A percentile compares a stretch with the other conserved stretches of the same genome.
phyloP scores from a whole-genome alignment of 2,888 invertebrate genomes.

The Crepidodera aurea region DNA sequence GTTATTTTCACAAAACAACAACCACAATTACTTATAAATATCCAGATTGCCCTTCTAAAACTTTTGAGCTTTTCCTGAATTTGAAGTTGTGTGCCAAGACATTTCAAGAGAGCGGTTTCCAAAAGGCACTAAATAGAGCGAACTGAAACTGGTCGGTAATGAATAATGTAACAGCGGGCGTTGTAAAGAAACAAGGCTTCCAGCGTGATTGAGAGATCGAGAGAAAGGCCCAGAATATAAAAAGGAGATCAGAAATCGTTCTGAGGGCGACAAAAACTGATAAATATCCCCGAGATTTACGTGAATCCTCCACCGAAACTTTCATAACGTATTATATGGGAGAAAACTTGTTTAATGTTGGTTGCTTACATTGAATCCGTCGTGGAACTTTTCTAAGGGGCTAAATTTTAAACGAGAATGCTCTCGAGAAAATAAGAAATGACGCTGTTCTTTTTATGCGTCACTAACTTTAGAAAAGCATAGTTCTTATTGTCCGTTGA shows the following conservation, averaged over 20 bases:
- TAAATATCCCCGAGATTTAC: constrained; percentile 61
- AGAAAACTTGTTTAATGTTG: constrained; percentile 48
- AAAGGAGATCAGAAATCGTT: constrained; percentile 64
- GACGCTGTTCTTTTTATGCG: no score
- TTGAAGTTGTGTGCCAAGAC: constrained; percentile 28
- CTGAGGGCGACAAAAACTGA: constrained; percentile 62
- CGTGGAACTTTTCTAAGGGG: constrained; percentile 18
- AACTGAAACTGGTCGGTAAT: constrained; percentile 53
- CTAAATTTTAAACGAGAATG: not conserved
- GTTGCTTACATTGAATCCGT: constrained; percentile 43
- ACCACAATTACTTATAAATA: constrained; percentile 18
- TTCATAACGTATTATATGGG: constrained; percentile 47
- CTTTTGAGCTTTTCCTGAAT: constrained; percentile 35
- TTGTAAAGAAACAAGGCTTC: constrained; percentile 62
- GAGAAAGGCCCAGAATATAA: constrained; percentile 62
- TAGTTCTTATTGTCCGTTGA: no score
- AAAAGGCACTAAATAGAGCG: constrained; percentile 52
- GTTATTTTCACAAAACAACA: no score
- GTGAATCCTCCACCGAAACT: constrained; percentile 48
- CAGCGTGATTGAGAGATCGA: constrained; percentile 62
- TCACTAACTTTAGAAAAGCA: no score
- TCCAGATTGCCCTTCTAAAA: constrained; percentile 17
- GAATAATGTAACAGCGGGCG: constrained; percentile 62
- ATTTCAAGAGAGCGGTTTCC: constrained; percentile 33
- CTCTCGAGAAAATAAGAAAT: not conserved